Conservation (phyloP, 2,888 invertebrate genomes). For the Perdita meconis region DNA sequence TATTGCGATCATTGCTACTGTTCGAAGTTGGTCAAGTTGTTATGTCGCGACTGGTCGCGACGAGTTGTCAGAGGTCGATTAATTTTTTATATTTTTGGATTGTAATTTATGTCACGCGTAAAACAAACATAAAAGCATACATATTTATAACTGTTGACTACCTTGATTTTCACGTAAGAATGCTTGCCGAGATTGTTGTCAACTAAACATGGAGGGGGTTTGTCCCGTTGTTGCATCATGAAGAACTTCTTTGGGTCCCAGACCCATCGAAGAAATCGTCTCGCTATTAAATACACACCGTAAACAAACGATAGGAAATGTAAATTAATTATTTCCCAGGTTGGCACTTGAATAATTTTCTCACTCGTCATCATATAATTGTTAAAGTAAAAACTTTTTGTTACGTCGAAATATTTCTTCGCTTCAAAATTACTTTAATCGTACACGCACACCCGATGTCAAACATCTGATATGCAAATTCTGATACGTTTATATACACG, state of each 20-base stretch:
- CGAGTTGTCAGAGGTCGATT: slow-evolving; percentile 51
- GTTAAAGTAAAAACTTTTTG: not conserved
- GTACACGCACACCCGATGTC: not conserved
- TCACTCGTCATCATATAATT: slow-evolving; percentile 52
- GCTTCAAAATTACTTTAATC: not conserved
- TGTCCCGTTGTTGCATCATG: slow-evolving; percentile 84
- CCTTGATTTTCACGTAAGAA: slow-evolving; percentile 88
- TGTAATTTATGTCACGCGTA: not conserved
- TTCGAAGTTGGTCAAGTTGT: slow-evolving; percentile 33
- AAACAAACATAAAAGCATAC: too few relatives aligned
- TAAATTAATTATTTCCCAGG: slow-evolving; percentile 84
- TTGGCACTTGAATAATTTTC: slow-evolving; percentile 85
- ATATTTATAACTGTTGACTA: too few relatives aligned
- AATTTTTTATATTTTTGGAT: slow-evolving; percentile 9
- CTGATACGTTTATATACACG: not conserved
- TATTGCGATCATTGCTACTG: slow-evolving; percentile 8
- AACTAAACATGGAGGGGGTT: slow-evolving; percentile 87
- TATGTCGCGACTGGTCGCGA: not conserved
- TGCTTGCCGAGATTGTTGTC: slow-evolving; percentile 87
- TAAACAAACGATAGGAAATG: slow-evolving; percentile 85
- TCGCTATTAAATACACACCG: slow-evolving; percentile 85
- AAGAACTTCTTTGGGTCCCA: slow-evolving; percentile 85
- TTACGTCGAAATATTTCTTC: not conserved
- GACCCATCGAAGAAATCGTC: slow-evolving; percentile 84
- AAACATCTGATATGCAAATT: not conserved